Percentiles rank a stretch among this genome's conserved stretches.
Conservation (phyloP, 2,888 invertebrate genomes). For the Andrena minutula region DNA sequence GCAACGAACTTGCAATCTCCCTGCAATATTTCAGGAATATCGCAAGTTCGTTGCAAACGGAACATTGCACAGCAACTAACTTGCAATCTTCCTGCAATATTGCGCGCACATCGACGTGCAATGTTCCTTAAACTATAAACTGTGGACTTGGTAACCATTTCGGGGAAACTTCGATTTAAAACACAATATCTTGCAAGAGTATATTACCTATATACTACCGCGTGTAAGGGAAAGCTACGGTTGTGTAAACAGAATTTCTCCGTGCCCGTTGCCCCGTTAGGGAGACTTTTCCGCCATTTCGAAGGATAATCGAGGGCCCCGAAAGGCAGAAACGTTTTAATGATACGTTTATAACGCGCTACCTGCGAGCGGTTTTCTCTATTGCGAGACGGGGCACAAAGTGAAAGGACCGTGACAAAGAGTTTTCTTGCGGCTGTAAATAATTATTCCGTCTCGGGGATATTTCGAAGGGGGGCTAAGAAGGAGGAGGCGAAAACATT, state of each 20-base stretch:
- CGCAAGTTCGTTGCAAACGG: no score
- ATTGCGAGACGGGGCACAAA: conserved; percentile 7
- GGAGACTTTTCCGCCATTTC: background rate
- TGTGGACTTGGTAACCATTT: no score
- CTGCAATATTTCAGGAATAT: no score
- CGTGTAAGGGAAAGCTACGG: background rate
- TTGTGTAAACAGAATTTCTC: background rate
- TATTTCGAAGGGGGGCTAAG: conserved; percentile 16
- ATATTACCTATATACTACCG: no score
- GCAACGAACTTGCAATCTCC: no score
- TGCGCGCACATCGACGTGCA: no score
- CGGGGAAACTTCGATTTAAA: no score
- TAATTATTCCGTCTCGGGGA: conserved; percentile 52
- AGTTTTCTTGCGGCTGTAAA: conserved; percentile 47
- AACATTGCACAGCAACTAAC: no score
- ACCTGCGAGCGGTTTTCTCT: conserved; percentile 33
- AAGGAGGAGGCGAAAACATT: conserved; percentile 32
- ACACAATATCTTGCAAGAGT: no score
- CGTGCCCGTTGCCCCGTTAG: background rate
- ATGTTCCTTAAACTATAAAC: no score
- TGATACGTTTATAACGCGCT: conserved; percentile 32
- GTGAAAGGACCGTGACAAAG: conserved; percentile 43
- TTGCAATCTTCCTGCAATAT: no score
- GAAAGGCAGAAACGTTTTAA: conserved; percentile 29
- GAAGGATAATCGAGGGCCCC: background rate